Evolutionary conservation across 2,797 vertebrate species (phyloP).

Genomic region (Xenentodon cancila): DNA sequence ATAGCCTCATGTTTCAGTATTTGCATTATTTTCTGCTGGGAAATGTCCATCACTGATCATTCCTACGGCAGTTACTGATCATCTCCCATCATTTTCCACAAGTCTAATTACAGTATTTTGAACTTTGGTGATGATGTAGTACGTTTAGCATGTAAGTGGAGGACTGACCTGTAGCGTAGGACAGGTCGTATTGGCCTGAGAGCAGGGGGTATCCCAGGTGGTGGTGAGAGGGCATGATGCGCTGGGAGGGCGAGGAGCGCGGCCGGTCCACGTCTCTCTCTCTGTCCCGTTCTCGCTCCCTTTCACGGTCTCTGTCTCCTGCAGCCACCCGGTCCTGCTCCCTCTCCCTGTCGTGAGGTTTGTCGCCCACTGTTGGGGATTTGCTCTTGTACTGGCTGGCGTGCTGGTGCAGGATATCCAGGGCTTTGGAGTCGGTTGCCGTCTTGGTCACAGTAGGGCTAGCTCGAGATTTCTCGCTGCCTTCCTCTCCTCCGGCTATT

Average conservation of each 20-base stretch:
- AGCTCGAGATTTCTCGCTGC: constrained; percentile 90
- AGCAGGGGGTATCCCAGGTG: constrained; percentile 95
- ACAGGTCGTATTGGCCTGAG: constrained; percentile 95
- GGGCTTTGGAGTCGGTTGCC: constrained; percentile 92
- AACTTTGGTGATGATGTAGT: background rate
- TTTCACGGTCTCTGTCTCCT: constrained; percentile 84
- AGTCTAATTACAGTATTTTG: constrained; percentile 2
- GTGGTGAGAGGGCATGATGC: constrained; percentile 96
- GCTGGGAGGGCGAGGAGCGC: constrained; percentile 95
- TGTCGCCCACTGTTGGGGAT: constrained; percentile 96
- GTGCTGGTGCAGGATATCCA: constrained; percentile 96
- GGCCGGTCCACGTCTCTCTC: constrained; percentile 89
- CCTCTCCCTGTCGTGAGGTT: constrained; percentile 88
- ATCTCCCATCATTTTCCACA: constrained; percentile 13
- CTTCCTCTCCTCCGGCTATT: constrained; percentile 84
- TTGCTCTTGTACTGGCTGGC: constrained; percentile 99
- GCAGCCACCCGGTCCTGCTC: constrained; percentile 82
- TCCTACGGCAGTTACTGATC: constrained; percentile 25
- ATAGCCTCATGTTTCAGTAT: constrained; percentile 22
- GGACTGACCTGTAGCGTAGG: constrained; percentile 90
- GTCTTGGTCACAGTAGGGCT: constrained; percentile 92
- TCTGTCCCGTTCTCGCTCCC: constrained; percentile 75
- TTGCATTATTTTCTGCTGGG: constrained; percentile 48
- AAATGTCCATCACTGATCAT: constrained; percentile 37
- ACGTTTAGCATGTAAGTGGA: background rate